Evolutionary conservation across 2,113 vertebrate genomes (phyloP).

Genomic region (Gila orcuttii): DNA sequence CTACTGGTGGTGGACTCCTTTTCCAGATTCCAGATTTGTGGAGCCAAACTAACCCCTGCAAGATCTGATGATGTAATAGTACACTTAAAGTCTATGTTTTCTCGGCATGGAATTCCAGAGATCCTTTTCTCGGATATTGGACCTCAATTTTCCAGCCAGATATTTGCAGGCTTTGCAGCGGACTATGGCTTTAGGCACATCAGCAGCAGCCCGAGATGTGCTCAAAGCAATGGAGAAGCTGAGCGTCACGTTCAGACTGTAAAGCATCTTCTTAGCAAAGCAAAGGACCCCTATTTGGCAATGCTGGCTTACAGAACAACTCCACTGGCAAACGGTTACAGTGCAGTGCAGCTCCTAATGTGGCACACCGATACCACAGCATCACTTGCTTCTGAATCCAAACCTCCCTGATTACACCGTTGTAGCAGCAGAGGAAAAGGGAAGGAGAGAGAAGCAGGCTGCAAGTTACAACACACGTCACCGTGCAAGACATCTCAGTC

Average conservation of each 20-base stretch:
- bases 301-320: background rate
- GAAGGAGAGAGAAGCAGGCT: conserved; percentile 12
- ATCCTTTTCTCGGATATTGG: conserved; percentile 2
- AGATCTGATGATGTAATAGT: conserved; percentile 36
- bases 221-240: conserved; percentile 24
- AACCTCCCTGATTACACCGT: background rate
- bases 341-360: conserved; percentile 8
- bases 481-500: background rate
- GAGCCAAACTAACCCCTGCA: conserved; percentile 1
- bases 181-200: conserved; percentile 17
- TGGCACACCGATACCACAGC: conserved; percentile 1
- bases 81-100: conserved; percentile 29
- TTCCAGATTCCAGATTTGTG: conserved; percentile 36
- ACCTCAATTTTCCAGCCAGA: conserved; percentile 6
- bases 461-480: background rate
- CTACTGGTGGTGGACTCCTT: conserved; percentile 38
- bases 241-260: background rate
- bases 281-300: background rate
- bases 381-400: background rate
- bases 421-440: background rate
- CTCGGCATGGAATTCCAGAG: background rate
- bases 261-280: conserved; percentile 17
- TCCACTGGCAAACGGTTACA: conserved; percentile 5
- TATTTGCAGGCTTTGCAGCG: background rate
- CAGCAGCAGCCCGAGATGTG: conserved; percentile 20